These are phyloP conservation scores for Papilio elwesi DNA, from an alignment of 2,888 invertebrate species.

Conservation along the genomic window DNA sequence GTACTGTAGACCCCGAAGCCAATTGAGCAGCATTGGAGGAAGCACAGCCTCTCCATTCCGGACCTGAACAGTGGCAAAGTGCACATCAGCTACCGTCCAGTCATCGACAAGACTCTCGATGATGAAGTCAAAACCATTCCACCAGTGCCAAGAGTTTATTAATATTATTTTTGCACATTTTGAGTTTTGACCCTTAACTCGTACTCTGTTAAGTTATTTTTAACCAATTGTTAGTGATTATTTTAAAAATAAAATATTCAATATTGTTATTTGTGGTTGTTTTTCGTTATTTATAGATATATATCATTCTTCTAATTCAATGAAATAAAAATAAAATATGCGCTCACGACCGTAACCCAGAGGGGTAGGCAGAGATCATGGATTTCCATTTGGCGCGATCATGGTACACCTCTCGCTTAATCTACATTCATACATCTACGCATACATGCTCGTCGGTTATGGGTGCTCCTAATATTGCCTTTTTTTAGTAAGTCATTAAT, in stretches of 20 bases:
- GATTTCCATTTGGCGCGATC: no score
- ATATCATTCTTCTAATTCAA: no score
- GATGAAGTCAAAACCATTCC: slow-evolving; percentile 92
- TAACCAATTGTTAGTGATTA: neutral
- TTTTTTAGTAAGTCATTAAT: no score
- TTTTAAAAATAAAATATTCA: neutral
- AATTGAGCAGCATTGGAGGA: slow-evolving; percentile 96
- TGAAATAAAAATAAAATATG: no score
- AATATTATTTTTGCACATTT: slow-evolving; percentile 53
- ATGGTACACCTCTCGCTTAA: no score
- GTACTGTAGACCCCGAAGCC: slow-evolving; percentile 86
- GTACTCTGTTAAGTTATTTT: slow-evolving; percentile 8
- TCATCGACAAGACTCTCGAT: slow-evolving; percentile 95
- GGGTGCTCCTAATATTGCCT: no score
- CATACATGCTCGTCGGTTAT: no score
- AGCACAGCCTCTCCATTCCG: slow-evolving; percentile 93
- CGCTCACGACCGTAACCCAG: no score
- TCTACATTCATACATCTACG: no score
- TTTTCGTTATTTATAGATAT: no score
- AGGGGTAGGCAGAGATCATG: no score
- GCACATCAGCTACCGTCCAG: slow-evolving; percentile 92
- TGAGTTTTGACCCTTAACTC: neutral
- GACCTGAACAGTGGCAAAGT: slow-evolving; percentile 90
- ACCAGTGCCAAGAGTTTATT: slow-evolving; percentile 96
- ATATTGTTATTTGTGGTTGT: neutral